phyloP scores from a whole-genome alignment of 2,113 vertebrate genomes.

The Epinephelus cyanopodus region DNA sequence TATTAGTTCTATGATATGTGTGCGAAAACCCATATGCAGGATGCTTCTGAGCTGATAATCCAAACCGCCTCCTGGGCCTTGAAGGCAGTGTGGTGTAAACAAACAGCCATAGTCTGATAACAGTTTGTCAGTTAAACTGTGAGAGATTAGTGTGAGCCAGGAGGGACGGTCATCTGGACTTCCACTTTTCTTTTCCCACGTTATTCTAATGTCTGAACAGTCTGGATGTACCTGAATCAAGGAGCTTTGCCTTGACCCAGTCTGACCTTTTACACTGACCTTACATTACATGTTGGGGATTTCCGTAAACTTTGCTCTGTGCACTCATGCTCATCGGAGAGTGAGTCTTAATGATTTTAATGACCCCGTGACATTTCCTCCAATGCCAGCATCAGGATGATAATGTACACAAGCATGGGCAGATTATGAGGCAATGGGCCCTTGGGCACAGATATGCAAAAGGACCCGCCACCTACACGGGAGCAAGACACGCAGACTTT shows the following conservation, averaged over 20 bases:
- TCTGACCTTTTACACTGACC: constrained; percentile 1
- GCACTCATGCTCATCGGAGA: too few relatives aligned
- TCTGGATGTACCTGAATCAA: neutral
- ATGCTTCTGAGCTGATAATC: constrained; percentile 60
- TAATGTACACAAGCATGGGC: neutral
- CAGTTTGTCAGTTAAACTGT: constrained; percentile 70
- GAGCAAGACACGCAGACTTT: too few relatives aligned
- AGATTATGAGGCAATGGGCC: too few relatives aligned
- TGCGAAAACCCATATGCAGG: constrained; percentile 25
- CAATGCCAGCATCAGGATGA: neutral
- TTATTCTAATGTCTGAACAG: neutral
- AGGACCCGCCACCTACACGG: too few relatives aligned
- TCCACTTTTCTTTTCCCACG: neutral
- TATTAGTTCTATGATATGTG: constrained; percentile 34
- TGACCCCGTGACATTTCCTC: too few relatives aligned
- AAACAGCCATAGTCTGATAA: constrained; percentile 65
- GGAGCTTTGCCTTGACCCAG: neutral
- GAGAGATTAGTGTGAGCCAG: constrained; percentile 45
- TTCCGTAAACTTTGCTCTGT: too few relatives aligned
- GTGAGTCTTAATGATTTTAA: too few relatives aligned
- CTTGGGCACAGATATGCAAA: too few relatives aligned
- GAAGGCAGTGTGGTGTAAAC: constrained; percentile 62
- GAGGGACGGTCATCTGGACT: constrained; percentile 21
- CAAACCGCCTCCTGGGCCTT: constrained; percentile 50
- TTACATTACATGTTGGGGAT: neutral